Base-by-base conservation (phyloP, 2,888 invertebrate species). In the Hirtodrosophila alboralis region DNA sequence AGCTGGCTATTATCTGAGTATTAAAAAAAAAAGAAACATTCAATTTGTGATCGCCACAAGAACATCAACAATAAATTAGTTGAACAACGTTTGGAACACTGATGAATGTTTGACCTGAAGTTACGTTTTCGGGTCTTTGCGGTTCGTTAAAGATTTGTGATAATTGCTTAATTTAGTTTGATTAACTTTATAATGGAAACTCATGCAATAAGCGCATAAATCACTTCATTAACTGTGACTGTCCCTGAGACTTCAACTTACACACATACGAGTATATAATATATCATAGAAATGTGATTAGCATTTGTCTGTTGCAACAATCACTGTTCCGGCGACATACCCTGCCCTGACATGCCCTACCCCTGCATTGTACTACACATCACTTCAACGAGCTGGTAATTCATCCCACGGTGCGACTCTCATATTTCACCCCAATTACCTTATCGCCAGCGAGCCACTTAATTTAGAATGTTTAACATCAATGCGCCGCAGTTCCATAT, bases 401-500 rank as follows among this genome's bases (percentile, higher is more conserved):
- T 41, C 53, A 56, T 61, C 64, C 60, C 57, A 38, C 43, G 51
- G 53, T 64, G 47, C 40, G 52, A 54, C 75, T 78, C 83, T 79
- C 79, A 77, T 78, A 88, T 86, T 88, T 89, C 89, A 89, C 89
- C 89, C 89, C 89, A 89, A 89, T 89, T 89, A 89, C 87, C 86
- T 89, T 89, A 89, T 89, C 89, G 75, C 83, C 79, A 83, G 84
- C 81, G 88, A 83, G 83, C 84, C 87, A 88, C 80, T 88, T 88
- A 88, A 88, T 87, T 88, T 88, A 79, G 81, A 86, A 84, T 87
- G 87, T 73, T 85, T 84, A 85, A 87, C 84, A 85, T 87, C 51
- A 69, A 72, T 71, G 72, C 64, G 67, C 63, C 54, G 43, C 67
- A 69, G 38, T 54, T 13, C 41, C 72, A 43, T 36, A 65, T 52